phyloP scores from a whole-genome alignment of 2,888 invertebrate species.

The Belgica antarctica region DNA sequence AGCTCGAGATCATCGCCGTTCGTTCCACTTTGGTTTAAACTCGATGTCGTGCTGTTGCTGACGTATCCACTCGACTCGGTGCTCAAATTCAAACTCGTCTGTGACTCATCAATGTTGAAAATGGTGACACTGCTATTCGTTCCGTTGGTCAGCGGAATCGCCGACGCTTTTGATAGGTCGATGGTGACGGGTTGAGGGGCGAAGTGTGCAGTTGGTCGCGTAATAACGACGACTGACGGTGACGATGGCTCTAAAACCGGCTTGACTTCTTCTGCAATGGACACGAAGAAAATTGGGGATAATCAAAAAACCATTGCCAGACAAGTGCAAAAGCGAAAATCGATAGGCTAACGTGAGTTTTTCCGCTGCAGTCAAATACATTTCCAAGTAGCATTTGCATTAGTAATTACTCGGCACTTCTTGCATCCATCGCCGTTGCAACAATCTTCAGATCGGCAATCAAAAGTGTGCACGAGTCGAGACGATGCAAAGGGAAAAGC shows the following conservation, averaged over 20 bases:
- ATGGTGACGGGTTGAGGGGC: constrained; percentile 31
- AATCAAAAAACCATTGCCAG: neutral
- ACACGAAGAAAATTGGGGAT: neutral
- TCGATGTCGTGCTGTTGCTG: constrained; percentile 47
- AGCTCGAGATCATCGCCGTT: constrained; percentile 29
- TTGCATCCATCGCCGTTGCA: neutral
- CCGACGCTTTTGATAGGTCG: constrained; percentile 30
- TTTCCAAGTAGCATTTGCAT: constrained; percentile 3
- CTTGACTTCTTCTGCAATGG: constrained; percentile 15
- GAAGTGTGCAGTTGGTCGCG: constrained; percentile 30
- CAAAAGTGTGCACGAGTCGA: neutral
- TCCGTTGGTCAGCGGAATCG: neutral
- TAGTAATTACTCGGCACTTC: constrained; percentile 7
- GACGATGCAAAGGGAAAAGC: neutral
- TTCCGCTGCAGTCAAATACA: neutral
- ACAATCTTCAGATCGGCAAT: neutral
- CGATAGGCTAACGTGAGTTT: neutral
- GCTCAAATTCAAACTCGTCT: constrained; percentile 49
- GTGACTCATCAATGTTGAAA: constrained; percentile 45
- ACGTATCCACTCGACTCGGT: constrained; percentile 48
- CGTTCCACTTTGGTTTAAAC: constrained; percentile 39
- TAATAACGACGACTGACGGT: constrained; percentile 38
- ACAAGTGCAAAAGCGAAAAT: neutral
- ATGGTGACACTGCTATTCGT: constrained; percentile 27
- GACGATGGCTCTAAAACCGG: neutral